Base-by-base conservation (phyloP, 2,797 vertebrate genomes). In the Discoglossus pictus region DNA sequence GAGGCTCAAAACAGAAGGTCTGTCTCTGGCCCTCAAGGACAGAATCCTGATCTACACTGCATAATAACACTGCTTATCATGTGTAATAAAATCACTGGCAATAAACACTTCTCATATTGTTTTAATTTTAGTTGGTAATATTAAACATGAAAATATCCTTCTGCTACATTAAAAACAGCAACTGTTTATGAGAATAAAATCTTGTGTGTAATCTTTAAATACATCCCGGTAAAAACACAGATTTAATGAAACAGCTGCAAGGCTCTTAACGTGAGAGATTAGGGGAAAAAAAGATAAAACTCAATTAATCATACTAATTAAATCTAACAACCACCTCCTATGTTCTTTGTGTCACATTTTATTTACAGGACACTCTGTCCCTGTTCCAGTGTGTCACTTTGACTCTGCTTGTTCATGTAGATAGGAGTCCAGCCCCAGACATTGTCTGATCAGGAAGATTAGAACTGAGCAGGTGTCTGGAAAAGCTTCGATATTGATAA, bases 231-330 rank as follows among this genome's bases (percentile, higher is more conserved):
- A n/a, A n/a, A n/a, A n/a, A n/a, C n/a, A n/a, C n/a, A n/a, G n/a
- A n/a, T n/a, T n/a, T n/a, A n/a, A 61, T 34, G 16, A 13, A 68
- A 61, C 50, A 69, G 74, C 69, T 73, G 62, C 65, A 40, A 47
- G 6, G 69, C 42, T 18, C 43, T 7, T 73, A 24, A 63, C 52
- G 35, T 70, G 31, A 43, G 62, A 51, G 16, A 25, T 15, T 31
- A 62, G 17, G 73, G 60, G 48, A 75, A 61, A 72, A 73, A 69
- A 46, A 72, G 76, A 72, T 80, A 81, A 68, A 75, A 58, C 39
- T 61, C 20, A 73, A 73, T 80, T 72, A 73, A 78, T 79, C 67
- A 73, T 42, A 58, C 46, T 59, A 73, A 76, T 34, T 51, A 68
- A 76, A 39, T 54, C 11, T 63, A 77, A 61, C 71, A 65, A 23